These are phyloP conservation scores for Andrena minutula DNA, from an alignment of 2,888 invertebrate genomes.

Conservation along the genomic window DNA sequence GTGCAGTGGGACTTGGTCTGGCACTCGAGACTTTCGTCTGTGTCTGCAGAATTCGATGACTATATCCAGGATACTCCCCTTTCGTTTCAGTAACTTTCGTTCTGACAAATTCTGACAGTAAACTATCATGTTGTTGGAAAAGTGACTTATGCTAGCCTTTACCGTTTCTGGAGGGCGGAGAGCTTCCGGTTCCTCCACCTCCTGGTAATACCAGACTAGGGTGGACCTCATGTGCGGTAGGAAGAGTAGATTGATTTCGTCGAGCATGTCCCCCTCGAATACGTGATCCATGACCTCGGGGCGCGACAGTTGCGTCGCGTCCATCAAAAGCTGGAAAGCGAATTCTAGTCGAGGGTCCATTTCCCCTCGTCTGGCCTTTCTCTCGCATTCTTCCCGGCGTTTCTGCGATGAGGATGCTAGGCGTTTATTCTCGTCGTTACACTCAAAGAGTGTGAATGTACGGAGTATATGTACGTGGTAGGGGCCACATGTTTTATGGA, in stretches of 20 bases:
- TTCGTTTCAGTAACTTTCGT: background rate
- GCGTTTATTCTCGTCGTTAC: background rate
- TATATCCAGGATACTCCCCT: background rate
- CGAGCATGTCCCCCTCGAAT: slow-evolving; percentile 95
- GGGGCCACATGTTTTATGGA: no score
- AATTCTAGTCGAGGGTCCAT: slow-evolving; percentile 97
- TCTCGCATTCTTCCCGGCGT: slow-evolving; percentile 96
- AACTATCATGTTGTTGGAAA: background rate
- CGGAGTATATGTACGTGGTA: no score
- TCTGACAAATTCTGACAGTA: no score
- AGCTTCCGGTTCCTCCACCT: slow-evolving; percentile 90
- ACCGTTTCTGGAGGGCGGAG: slow-evolving; percentile 83
- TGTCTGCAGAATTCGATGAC: slow-evolving; percentile 49
- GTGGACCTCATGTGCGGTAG: slow-evolving; percentile 94
- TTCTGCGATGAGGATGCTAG: slow-evolving; percentile 84
- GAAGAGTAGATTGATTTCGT: slow-evolving; percentile 95
- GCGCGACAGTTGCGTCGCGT: slow-evolving; percentile 92
- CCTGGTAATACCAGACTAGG: slow-evolving; percentile 95
- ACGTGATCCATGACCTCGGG: slow-evolving; percentile 96
- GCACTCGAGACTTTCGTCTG: slow-evolving; percentile 73
- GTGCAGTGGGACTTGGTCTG: slow-evolving; percentile 73
- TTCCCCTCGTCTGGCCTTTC: slow-evolving; percentile 95
- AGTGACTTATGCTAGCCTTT: slow-evolving; percentile 12
- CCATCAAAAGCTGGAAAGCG: slow-evolving; percentile 94
- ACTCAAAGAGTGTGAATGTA: no score